These are phyloP conservation scores for Hydrochoerus hydrochaeris DNA, from an alignment of 2,113 vertebrate species.

Conservation along the genomic window DNA sequence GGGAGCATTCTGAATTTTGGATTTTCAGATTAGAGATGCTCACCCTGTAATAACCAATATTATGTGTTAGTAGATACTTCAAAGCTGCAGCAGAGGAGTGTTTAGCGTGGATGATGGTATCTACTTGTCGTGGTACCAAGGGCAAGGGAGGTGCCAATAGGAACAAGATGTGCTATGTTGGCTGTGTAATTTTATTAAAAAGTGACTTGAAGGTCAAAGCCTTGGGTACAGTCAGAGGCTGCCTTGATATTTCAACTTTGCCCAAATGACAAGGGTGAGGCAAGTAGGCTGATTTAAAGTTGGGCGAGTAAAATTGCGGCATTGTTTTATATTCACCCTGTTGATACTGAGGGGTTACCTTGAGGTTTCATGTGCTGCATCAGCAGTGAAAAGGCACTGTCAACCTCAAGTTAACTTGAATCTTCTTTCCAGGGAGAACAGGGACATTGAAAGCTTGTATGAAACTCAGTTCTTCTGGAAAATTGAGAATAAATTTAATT, in stretches of 20 bases:
- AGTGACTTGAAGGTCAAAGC: background rate
- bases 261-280: background rate
- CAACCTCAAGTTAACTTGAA: background rate
- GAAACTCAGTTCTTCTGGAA: background rate
- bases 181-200: background rate
- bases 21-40: background rate
- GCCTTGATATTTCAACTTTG: background rate
- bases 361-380: background rate
- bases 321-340: background rate
- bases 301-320: background rate
- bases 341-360: background rate
- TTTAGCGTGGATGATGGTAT: background rate
- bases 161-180: background rate
- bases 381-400: background rate
- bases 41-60: background rate
- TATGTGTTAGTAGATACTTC: background rate
- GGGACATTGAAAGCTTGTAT: background rate
- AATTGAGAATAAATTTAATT: conserved; percentile 19
- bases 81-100: background rate
- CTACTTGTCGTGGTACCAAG: background rate
- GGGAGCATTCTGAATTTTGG: background rate
- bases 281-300: background rate
- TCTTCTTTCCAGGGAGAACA: background rate
- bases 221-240: background rate
- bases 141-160: background rate